A percentile compares a stretch with the other conserved stretches of the same genome.
Conservation (phyloP, 2,113 vertebrate species). For the Micronycteris hirsuta region DNA sequence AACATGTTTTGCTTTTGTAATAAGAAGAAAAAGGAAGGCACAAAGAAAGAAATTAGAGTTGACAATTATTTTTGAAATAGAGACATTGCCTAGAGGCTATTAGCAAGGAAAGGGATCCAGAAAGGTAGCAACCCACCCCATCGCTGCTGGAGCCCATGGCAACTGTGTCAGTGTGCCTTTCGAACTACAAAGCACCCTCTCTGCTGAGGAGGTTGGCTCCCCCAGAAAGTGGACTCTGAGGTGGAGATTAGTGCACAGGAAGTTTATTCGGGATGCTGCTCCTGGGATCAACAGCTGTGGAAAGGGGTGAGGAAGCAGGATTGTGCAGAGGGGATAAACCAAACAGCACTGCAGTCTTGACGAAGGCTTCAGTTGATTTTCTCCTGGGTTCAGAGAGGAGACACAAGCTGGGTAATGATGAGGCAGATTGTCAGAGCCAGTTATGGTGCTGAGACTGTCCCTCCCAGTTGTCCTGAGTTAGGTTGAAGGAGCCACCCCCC, state of each 20-base stretch:
- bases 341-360: background rate
- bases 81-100: background rate
- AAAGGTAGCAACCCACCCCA: background rate
- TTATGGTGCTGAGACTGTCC: background rate
- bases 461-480: background rate
- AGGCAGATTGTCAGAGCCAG: background rate
- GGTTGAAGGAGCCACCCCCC: background rate
- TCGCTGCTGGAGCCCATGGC: background rate
- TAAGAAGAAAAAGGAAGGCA: background rate
- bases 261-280: background rate
- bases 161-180: background rate
- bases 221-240: background rate
- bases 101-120: background rate
- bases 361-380: background rate
- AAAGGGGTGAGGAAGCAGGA: background rate
- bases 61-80: background rate
- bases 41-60: conserved; percentile 4
- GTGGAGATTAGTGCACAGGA: background rate
- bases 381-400: background rate
- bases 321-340: background rate
- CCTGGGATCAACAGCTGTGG: background rate
- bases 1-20: conserved; percentile 10
- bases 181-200: background rate
- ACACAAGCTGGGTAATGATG: background rate
- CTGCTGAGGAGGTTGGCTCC: background rate